These are phyloP conservation scores for Megalonaias nervosa DNA, from an alignment of 1,140 invertebrate species.

Conservation along the genomic window DNA sequence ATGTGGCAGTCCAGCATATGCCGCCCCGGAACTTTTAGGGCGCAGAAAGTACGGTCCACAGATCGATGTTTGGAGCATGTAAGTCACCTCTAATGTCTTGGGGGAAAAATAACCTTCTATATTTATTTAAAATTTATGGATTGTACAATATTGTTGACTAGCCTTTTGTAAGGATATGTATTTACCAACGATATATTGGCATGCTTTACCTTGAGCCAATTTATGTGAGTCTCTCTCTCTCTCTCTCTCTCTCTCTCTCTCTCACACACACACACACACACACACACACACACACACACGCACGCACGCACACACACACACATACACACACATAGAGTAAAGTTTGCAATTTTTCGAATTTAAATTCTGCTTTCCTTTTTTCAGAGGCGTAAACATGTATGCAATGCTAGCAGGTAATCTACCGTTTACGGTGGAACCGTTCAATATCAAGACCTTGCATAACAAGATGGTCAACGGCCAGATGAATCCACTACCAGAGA, in stretches of 20 bases:
- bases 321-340: too few relatives aligned
- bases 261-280: too few relatives aligned
- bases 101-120: background rate
- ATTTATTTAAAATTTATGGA: too few relatives aligned
- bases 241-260: background rate
- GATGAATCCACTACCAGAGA: conserved; percentile 68
- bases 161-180: too few relatives aligned
- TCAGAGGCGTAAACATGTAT: conserved; percentile 70
- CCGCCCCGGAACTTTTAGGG: conserved; percentile 68
- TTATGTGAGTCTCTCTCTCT: too few relatives aligned
- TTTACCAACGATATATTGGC: too few relatives aligned
- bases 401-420: conserved; percentile 70
- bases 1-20: conserved; percentile 70
- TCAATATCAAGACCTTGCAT: conserved; percentile 68
- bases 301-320: too few relatives aligned
- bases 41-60: conserved; percentile 66
- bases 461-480: conserved; percentile 68
- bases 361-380: conserved; percentile 10
- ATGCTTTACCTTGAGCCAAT: too few relatives aligned
- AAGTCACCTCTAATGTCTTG: conserved; percentile 34
- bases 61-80: conserved; percentile 71
- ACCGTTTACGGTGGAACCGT: conserved; percentile 70
- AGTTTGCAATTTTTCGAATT: background rate
- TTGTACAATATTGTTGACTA: too few relatives aligned
- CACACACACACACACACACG: too few relatives aligned